Percentiles rank a stretch among this genome's conserved stretches.
Conservation (phyloP, 2,797 vertebrate genomes). For the Periophthalmus magnuspinnatus region DNA sequence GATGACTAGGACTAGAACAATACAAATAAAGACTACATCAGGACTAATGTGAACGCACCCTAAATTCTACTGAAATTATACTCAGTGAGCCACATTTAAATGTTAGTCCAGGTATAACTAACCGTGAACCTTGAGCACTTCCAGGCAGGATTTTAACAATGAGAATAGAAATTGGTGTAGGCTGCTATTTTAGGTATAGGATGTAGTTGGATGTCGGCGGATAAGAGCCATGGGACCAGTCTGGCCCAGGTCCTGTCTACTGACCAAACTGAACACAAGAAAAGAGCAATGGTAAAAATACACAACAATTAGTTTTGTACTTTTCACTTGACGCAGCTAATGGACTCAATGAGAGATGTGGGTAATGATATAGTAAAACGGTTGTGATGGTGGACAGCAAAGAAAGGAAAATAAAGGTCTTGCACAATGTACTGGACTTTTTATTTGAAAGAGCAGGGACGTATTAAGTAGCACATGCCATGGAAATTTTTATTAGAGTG, state of each 20-base stretch:
- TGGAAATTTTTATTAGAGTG: too few species aligned
- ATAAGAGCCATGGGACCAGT: slow-evolving; percentile 41
- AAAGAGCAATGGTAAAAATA: slow-evolving; percentile 10
- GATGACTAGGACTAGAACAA: too few species aligned
- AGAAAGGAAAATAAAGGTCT: slow-evolving; percentile 1
- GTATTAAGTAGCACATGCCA: neutral
- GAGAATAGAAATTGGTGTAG: slow-evolving; percentile 38
- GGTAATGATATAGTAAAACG: neutral
- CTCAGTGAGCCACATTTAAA: too few species aligned
- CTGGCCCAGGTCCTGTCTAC: neutral
- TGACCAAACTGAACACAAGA: slow-evolving; percentile 17
- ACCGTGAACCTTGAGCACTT: slow-evolving; percentile 48
- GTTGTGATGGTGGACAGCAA: neutral
- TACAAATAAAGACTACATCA: too few species aligned
- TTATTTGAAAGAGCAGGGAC: neutral
- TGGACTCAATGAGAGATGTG: slow-evolving; percentile 4
- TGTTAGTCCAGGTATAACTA: slow-evolving; percentile 52
- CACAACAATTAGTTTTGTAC: slow-evolving; percentile 2
- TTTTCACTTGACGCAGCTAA: slow-evolving; percentile 3
- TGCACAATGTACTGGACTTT: neutral
- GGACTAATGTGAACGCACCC: too few species aligned
- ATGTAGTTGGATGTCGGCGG: slow-evolving; percentile 44
- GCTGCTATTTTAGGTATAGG: slow-evolving; percentile 45
- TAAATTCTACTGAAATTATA: too few species aligned
- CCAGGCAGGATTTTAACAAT: slow-evolving; percentile 50